Percentiles rank a stretch among this genome's conserved stretches.
These are phyloP conservation scores for Lepus timidus DNA, from an alignment of 2,113 vertebrate genomes.

Conservation along the genomic window DNA sequence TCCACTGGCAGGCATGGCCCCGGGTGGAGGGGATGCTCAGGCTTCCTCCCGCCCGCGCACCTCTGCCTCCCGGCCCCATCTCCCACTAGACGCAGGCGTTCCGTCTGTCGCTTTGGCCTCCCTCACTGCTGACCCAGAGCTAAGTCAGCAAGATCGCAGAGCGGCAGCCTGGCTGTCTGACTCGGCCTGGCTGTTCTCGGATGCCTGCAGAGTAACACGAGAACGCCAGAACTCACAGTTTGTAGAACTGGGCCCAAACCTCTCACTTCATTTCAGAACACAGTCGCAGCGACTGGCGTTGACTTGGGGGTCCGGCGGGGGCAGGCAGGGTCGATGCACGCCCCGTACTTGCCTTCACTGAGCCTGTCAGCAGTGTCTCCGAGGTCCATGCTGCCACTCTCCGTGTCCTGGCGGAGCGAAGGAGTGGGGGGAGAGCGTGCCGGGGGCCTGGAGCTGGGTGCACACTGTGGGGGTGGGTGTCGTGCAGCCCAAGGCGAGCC, in stretches of 20 bases:
- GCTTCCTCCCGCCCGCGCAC: neutral
- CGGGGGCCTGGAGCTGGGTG: neutral
- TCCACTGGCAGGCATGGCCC: neutral
- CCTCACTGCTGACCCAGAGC: neutral
- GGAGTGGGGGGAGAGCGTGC: neutral
- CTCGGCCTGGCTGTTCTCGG: neutral
- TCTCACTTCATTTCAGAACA: neutral
- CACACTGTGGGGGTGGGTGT: too few relatives aligned
- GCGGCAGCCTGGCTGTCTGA: neutral
- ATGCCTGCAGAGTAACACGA: neutral
- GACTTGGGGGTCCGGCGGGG: neutral
- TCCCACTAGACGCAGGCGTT: neutral
- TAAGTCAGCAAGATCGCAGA: neutral
- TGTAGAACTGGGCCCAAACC: neutral
- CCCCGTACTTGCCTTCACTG: neutral
- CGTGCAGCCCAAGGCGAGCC: rapidly evolving
- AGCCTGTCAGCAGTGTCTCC: neutral
- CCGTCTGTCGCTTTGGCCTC: neutral
- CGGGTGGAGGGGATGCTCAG: neutral
- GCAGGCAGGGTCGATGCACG: neutral
- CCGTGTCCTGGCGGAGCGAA: neutral
- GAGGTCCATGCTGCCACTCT: neutral
- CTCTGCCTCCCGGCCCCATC: neutral
- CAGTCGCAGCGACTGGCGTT: rapidly evolving
- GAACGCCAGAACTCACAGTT: neutral